phyloP scores from a whole-genome alignment of 1,140 invertebrate species.

The Monomorium pharaonis region DNA sequence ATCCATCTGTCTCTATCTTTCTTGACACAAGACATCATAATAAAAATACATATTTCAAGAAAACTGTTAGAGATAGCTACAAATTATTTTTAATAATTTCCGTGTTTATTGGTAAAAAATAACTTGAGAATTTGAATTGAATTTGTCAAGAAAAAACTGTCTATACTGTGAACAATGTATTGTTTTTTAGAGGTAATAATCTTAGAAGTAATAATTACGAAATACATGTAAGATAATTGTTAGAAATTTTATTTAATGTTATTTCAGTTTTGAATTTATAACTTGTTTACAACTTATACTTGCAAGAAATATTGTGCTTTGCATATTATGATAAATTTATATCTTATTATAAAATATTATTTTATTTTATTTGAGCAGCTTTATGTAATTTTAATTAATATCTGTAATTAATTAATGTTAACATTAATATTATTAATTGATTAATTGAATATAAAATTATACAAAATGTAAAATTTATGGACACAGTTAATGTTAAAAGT shows the following conservation, averaged over 20 bases:
- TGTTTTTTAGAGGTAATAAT: too few species aligned
- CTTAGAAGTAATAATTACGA: too few species aligned
- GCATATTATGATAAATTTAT: not conserved
- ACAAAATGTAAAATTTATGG: not conserved
- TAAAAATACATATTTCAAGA: not conserved
- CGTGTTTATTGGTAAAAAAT: not conserved
- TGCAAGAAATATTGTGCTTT: not conserved
- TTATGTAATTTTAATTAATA: not conserved
- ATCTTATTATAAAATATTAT: not conserved
- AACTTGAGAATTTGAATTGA: not conserved
- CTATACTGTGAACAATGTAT: not conserved
- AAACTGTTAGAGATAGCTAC: not conserved
- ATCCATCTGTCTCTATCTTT: conserved; percentile 7
- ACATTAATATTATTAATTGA: not conserved
- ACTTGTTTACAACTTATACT: not conserved
- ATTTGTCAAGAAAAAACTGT: not conserved
- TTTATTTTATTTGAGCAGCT: not conserved
- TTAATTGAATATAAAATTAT: too few species aligned
- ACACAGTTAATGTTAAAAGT: not conserved
- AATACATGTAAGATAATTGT: not conserved
- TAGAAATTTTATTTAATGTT: conserved; percentile 2
- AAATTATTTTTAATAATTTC: conserved; percentile 25
- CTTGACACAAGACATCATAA: not conserved
- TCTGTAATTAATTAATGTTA: not conserved
- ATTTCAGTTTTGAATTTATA: not conserved